These are phyloP conservation scores for Pteria penguin DNA, from an alignment of 2,888 invertebrate genomes.

Conservation along the genomic window DNA sequence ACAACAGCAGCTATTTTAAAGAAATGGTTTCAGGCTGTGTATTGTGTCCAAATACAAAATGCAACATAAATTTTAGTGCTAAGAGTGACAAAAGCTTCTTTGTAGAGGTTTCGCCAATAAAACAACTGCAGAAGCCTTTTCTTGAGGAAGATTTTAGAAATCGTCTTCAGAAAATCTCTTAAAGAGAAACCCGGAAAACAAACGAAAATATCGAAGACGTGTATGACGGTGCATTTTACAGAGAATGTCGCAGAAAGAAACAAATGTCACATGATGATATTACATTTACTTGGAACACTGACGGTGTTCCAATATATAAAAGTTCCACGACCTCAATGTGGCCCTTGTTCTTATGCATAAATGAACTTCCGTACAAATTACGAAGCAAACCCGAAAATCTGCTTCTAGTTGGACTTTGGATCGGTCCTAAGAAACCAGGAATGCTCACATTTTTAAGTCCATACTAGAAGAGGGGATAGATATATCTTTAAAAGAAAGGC, in stretches of 20 bases:
- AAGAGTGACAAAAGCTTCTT: conserved; percentile 21
- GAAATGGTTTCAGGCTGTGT: conserved; percentile 19
- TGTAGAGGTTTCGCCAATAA: conserved; percentile 17
- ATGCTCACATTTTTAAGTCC: conserved; percentile 7
- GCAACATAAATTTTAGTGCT: background rate
- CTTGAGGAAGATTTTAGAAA: background rate
- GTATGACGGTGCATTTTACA: conserved; percentile 18
- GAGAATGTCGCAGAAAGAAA: background rate
- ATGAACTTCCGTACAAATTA: conserved; percentile 22
- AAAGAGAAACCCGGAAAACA: background rate
- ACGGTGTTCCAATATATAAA: conserved; percentile 31
- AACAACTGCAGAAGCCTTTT: conserved; percentile 24
- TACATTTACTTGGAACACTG: conserved; percentile 34
- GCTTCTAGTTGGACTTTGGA: conserved; percentile 15
- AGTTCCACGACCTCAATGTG: too few relatives aligned
- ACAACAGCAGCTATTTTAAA: conserved; percentile 10
- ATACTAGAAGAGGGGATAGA: too few relatives aligned
- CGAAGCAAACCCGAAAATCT: conserved; percentile 18
- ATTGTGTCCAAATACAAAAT: conserved; percentile 22
- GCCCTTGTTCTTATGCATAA: conserved; percentile 19
- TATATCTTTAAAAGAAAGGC: too few relatives aligned
- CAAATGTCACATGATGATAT: background rate
- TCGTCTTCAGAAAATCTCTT: background rate
- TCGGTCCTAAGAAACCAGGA: conserved; percentile 6
- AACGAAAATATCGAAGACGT: conserved; percentile 4